Evolutionary conservation across 2,888 invertebrate genomes (phyloP), one percentile per base, ranked within the genome.

Genomic region (Microctonus brassicae): DNA sequence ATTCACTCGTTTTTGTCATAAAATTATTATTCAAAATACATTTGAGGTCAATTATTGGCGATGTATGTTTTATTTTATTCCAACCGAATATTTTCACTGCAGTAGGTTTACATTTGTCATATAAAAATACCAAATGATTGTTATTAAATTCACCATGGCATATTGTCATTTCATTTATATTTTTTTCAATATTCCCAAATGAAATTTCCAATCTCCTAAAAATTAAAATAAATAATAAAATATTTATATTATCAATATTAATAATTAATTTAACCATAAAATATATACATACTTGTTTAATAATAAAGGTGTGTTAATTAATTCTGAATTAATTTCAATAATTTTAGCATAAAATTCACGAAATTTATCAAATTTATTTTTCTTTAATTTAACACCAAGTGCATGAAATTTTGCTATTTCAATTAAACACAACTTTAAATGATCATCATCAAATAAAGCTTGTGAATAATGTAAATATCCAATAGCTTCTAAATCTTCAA

Each of bases 1-100:
- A 4, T 7, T 20, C 47, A 17, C 1, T 47, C 5, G 1, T 22
- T 26, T 22, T 34, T 26, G 60, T 26, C 2, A 47, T 11, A 42
- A 20, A 5, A 29, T 10, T 22, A n/a, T 58, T 29, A 4, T 63
- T 17, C 42, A 85, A 73, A 75, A 84, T 73, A 13, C 75, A 73
- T 6, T 75, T 76, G n/a, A 86, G 71, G 67, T 86, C 86, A 58
- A 83, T 70, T 26, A 78, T 77, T 26, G 81, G 77, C 26, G 83
- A 81, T 9, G 80, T 82, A 58, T 81, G 79, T 67, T 79, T 81
- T 77, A 83, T 80, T 53, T 76, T 77, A 47, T 82, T 81, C 82
- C 86, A 87, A 75, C 84, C 84, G 55, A 81, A 76, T 34, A 85
- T 75, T 70, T 80, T 83, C 17, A 80, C 77, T 42, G 83, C 83